These are phyloP conservation scores for Hipposideros armiger DNA, from an alignment of 2,113 vertebrate species.

Conservation along the genomic window DNA sequence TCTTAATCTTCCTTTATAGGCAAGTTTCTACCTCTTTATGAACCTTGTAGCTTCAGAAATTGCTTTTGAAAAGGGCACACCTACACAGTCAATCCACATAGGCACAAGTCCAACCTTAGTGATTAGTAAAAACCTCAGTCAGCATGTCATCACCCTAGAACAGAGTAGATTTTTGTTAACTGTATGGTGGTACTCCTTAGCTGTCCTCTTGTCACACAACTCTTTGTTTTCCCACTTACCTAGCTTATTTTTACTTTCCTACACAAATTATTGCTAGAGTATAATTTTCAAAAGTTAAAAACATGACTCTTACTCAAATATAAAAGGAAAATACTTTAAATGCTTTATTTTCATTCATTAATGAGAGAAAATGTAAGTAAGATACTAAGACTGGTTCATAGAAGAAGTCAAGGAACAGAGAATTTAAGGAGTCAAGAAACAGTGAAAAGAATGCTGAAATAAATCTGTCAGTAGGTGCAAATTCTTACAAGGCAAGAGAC, in stretches of 20 bases:
- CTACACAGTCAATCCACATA: not conserved
- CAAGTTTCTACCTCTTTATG: not conserved
- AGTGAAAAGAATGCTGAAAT: slow-evolving; percentile 14
- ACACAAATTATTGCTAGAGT: not conserved
- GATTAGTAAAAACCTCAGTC: not conserved
- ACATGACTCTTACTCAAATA: slow-evolving; percentile 17
- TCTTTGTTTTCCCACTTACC: not conserved
- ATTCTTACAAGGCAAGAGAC: not conserved
- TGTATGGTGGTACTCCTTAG: not conserved
- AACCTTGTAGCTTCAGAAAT: not conserved
- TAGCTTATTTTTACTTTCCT: slow-evolving; percentile 13
- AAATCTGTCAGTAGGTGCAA: not conserved
- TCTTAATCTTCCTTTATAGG: not conserved
- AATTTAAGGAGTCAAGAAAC: not conserved
- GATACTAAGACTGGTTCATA: not conserved
- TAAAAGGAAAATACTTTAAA: not conserved
- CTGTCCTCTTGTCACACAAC: not conserved
- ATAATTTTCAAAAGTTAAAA: slow-evolving; percentile 38
- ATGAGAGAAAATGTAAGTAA: slow-evolving; percentile 24
- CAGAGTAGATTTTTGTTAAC: not conserved
- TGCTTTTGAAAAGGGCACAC: not conserved
- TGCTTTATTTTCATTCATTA: not conserved
- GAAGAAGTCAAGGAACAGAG: not conserved
- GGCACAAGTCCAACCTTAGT: not conserved
- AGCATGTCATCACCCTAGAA: slow-evolving; percentile 11